Conservation (phyloP, 2,888 invertebrate genomes). For the Anthrax anthrax region DNA sequence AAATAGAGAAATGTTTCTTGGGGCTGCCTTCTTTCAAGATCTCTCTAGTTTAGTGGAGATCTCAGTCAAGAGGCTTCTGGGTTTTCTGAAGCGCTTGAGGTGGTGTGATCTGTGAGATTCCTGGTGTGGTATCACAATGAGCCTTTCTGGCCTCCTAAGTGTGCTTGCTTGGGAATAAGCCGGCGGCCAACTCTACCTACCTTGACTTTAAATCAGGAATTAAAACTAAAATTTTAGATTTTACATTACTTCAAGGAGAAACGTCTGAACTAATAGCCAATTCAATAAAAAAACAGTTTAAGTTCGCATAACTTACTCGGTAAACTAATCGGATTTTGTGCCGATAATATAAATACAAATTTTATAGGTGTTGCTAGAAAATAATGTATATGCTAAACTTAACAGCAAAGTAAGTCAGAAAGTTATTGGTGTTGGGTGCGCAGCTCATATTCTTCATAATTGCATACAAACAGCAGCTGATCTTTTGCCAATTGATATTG, state of each 20-base stretch:
- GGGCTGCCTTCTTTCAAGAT: no score
- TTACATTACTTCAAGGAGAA: slow-evolving; percentile 9
- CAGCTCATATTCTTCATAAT: slow-evolving; percentile 6
- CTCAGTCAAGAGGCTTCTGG: no score
- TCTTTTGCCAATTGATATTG: slow-evolving; percentile 2
- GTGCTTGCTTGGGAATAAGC: no score
- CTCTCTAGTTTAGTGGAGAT: no score
- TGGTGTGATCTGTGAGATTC: no score
- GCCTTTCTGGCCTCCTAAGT: no score
- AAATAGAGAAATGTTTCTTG: no score
- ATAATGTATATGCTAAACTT: slow-evolving; percentile 1
- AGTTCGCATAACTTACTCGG: slow-evolving; percentile 1
- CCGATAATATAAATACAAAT: slow-evolving; percentile 8
- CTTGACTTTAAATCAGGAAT: slow-evolving; percentile 1
- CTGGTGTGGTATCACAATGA: no score
- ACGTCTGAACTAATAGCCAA: slow-evolving; percentile 7
- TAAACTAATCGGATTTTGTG: slow-evolving; percentile 8
- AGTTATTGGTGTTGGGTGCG: slow-evolving; percentile 8
- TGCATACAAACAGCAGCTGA: slow-evolving; percentile 4
- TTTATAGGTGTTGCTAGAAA: slow-evolving; percentile 6
- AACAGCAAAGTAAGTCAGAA: background rate
- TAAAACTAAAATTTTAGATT: slow-evolving; percentile 10
- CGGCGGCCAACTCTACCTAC: no score
- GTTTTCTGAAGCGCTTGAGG: no score
- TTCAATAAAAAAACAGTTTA: background rate